A percentile compares a stretch with the other conserved stretches of the same genome.
phyloP scores from a whole-genome alignment of 2,113 vertebrate genomes.

The Hemiprocne comata region DNA sequence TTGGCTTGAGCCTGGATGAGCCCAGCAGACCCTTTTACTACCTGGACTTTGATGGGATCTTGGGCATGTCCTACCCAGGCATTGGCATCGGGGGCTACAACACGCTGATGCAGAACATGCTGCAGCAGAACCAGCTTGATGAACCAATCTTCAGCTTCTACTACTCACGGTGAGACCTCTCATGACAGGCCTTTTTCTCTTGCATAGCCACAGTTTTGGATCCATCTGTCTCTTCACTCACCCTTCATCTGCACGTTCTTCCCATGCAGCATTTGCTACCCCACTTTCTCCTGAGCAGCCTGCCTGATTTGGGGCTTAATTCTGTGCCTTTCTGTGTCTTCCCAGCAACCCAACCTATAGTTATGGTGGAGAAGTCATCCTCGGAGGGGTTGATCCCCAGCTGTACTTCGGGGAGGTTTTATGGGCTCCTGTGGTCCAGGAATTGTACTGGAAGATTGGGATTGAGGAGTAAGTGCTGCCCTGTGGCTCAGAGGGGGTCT shows the following conservation, averaged over 20 bases:
- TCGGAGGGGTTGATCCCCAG: slow-evolving; percentile 49
- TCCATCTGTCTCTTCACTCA: background rate
- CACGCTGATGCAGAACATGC: slow-evolving; percentile 50
- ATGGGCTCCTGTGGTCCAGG: slow-evolving; percentile 66
- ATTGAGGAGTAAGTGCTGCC: slow-evolving; percentile 62
- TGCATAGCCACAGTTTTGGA: background rate
- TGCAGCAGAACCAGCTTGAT: slow-evolving; percentile 50
- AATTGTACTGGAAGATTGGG: slow-evolving; percentile 69
- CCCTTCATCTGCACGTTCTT: too few species aligned
- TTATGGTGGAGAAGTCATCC: slow-evolving; percentile 67
- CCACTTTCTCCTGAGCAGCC: background rate
- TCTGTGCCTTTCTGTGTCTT: background rate
- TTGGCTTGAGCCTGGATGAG: slow-evolving; percentile 75
- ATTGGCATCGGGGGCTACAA: background rate
- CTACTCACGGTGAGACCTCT: slow-evolving; percentile 39
- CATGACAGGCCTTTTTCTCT: background rate
- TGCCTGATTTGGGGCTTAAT: background rate
- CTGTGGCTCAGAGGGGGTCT: accelerated
- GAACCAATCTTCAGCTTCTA: slow-evolving; percentile 73
- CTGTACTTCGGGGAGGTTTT: slow-evolving; percentile 56
- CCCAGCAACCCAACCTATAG: slow-evolving; percentile 9
- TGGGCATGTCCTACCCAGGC: slow-evolving; percentile 68
- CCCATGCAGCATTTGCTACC: background rate
- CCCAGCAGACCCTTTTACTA: slow-evolving; percentile 64
- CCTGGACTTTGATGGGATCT: slow-evolving; percentile 68